Evolutionary conservation across 2,113 vertebrate genomes (phyloP).

Genomic region (Mormoops blainvillei): DNA sequence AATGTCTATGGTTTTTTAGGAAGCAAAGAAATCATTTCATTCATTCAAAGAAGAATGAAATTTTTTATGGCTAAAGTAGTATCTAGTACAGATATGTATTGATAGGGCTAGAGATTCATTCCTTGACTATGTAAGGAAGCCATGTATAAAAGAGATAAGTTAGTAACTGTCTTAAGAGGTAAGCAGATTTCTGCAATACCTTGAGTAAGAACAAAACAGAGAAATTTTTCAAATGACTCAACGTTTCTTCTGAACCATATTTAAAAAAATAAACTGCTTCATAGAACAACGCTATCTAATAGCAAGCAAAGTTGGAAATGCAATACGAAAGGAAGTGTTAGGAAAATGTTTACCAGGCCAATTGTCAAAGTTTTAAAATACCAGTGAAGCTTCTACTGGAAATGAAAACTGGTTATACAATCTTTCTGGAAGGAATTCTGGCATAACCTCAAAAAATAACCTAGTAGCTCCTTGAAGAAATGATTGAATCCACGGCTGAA

Average conservation of each 20-base stretch:
- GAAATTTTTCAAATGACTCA: conserved; percentile 15
- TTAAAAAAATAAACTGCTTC: not conserved
- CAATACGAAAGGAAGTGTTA: not conserved
- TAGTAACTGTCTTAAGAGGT: not conserved
- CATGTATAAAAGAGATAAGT: not conserved
- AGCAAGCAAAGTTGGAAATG: not conserved
- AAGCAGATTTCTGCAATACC: not conserved
- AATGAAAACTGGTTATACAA: not conserved
- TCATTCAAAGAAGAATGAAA: not conserved
- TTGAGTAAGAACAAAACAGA: not conserved
- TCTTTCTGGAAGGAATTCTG: not conserved
- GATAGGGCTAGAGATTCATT: not conserved
- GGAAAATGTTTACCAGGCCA: not conserved
- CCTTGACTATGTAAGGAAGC: not conserved
- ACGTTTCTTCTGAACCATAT: not conserved
- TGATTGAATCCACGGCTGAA: not conserved
- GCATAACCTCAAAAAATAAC: not conserved
- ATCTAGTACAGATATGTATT: not conserved
- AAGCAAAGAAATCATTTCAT: not conserved
- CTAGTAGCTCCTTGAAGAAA: not conserved
- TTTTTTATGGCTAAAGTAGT: not conserved
- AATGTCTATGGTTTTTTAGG: not conserved
- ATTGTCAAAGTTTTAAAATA: not conserved
- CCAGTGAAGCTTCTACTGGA: not conserved
- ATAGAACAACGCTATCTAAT: not conserved